phyloP scores from a whole-genome alignment of 1,140 invertebrate genomes.

The Hyles vespertilio region DNA sequence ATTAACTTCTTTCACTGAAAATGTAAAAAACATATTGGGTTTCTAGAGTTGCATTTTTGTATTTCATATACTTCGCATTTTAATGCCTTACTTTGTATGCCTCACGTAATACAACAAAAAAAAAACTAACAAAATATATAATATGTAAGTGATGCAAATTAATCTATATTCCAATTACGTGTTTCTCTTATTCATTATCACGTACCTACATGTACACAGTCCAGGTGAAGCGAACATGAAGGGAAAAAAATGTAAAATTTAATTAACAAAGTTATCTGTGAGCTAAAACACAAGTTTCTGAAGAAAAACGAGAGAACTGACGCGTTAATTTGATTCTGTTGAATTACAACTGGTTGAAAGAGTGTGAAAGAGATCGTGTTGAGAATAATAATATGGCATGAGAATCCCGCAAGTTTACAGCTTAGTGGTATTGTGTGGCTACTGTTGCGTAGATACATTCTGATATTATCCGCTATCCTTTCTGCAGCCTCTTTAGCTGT shows the following conservation, averaged over 20 bases:
- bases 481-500: too few relatives aligned
- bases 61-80: too few relatives aligned
- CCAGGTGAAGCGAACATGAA: conserved; percentile 35
- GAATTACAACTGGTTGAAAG: conserved; percentile 63
- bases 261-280: conserved; percentile 68
- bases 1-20: too few relatives aligned
- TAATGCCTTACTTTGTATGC: too few relatives aligned
- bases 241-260: conserved; percentile 61
- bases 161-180: conserved; percentile 1
- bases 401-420: conserved; percentile 2
- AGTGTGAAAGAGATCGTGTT: conserved; percentile 53
- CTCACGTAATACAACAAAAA: too few relatives aligned
- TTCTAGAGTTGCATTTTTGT: too few relatives aligned
- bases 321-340: conserved; percentile 68
- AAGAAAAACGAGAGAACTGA: conserved; percentile 70
- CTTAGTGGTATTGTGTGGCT: conserved; percentile 1
- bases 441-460: too few relatives aligned
- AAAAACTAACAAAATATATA: too few relatives aligned
- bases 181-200: conserved; percentile 30
- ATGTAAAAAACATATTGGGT: too few relatives aligned
- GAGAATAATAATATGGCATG: conserved; percentile 37
- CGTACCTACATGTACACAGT: conserved; percentile 16
- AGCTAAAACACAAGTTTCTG: conserved; percentile 69
- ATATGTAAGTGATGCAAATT: too few relatives aligned
- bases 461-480: too few relatives aligned